phyloP scores from a whole-genome alignment of 2,113 vertebrate species.

The Propithecus coquereli region DNA sequence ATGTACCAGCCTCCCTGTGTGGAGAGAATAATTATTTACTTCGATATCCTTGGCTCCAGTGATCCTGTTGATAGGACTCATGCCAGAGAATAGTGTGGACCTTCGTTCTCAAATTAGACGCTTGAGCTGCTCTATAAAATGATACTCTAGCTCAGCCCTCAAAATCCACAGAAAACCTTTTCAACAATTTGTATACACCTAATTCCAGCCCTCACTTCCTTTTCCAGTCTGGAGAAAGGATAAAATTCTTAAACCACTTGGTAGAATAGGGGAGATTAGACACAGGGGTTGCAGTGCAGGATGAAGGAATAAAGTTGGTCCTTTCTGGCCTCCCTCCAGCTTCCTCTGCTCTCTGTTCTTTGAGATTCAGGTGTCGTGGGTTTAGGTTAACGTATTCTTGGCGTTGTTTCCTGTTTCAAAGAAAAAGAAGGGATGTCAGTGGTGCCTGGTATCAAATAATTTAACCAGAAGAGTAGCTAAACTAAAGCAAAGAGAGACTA shows the following conservation, averaged over 20 bases:
- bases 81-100: background rate
- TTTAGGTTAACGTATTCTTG: conserved; percentile 47
- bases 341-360: conserved; percentile 32
- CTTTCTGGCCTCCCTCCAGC: conserved; percentile 55
- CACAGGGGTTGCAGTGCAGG: background rate
- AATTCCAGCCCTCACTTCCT: conserved; percentile 30
- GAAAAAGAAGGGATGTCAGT: conserved; percentile 22
- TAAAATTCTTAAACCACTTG: conserved; percentile 15
- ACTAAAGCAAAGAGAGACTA: conserved; percentile 26
- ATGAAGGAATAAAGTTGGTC: background rate
- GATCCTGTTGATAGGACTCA: conserved; percentile 41
- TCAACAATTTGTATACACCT: conserved; percentile 10
- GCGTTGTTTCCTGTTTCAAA: conserved; percentile 57
- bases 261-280: background rate
- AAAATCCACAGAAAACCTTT: background rate
- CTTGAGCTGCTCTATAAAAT: background rate
- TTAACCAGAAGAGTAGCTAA: conserved; percentile 45
- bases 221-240: conserved; percentile 18
- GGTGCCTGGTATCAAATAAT: conserved; percentile 72
- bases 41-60: background rate
- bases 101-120: conserved; percentile 8
- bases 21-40: conserved; percentile 65
- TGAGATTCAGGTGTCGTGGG: background rate
- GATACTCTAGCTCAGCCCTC: background rate
- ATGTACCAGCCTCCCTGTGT: conserved; percentile 25